These are phyloP conservation scores for Cantharis rustica DNA, from an alignment of 2,888 invertebrate genomes.

Conservation along the genomic window DNA sequence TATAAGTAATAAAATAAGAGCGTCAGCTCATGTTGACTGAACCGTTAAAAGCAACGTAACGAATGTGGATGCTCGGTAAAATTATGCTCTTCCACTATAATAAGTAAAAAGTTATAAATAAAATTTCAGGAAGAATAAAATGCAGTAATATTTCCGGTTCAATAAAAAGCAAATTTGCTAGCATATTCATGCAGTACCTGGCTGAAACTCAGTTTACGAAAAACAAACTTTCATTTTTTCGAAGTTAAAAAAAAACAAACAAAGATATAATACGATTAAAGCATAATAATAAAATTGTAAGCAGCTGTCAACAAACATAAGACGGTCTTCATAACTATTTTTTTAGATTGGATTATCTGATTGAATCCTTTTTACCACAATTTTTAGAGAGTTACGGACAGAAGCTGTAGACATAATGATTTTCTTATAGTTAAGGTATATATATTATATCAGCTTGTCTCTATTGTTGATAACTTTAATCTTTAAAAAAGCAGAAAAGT, in stretches of 20 bases:
- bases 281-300: background rate
- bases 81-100: background rate
- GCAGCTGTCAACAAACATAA: conserved; percentile 7
- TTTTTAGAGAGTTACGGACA: conserved; percentile 5
- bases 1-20: conserved; percentile 13
- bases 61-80: conserved; percentile 9
- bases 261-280: background rate
- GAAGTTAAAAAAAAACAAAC: background rate
- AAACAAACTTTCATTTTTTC: background rate
- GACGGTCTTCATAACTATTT: conserved; percentile 2
- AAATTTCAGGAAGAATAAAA: background rate
- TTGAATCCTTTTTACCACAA: conserved; percentile 6
- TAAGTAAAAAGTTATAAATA: background rate
- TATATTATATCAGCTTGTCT: background rate
- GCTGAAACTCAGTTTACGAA: background rate
- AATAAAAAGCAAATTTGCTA: background rate
- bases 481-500: background rate
- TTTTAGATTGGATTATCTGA: conserved; percentile 8
- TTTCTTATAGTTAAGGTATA: background rate
- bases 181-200: background rate
- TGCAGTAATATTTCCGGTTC: background rate
- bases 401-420: background rate
- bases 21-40: conserved; percentile 23
- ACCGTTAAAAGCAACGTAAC: conserved; percentile 23
- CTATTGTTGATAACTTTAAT: background rate